Evolutionary conservation across 1,140 invertebrate genomes (phyloP).

Genomic region (Drosophila paulistorum): DNA sequence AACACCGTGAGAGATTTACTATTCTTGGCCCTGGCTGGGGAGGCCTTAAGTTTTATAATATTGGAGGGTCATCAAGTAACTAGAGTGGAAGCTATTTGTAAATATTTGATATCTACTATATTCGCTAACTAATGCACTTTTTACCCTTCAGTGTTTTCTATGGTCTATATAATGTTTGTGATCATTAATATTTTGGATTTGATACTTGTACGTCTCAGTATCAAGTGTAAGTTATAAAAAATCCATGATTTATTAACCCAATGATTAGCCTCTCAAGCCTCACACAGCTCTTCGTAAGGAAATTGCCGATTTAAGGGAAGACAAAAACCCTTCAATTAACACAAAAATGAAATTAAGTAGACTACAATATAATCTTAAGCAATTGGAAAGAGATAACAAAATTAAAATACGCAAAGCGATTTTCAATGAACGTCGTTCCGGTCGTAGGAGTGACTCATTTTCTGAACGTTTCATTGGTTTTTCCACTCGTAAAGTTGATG

Average conservation of each 20-base stretch:
- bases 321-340: not conserved
- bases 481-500: not conserved
- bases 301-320: not conserved
- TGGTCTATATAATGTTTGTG: constrained; percentile 43
- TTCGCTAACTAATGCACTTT: not conserved
- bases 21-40: constrained; percentile 34
- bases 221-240: constrained; percentile 39
- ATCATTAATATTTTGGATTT: constrained; percentile 43
- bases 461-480: constrained; percentile 4
- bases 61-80: not conserved
- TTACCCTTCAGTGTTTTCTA: constrained; percentile 10
- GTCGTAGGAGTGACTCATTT: not conserved
- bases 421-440: no score
- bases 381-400: not conserved
- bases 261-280: no score
- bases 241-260: no score
- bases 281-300: not conserved
- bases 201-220: constrained; percentile 15
- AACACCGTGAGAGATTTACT: constrained; percentile 38
- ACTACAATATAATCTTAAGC: not conserved
- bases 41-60: constrained; percentile 17
- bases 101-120: not conserved
- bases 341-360: not conserved
- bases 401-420: not conserved
- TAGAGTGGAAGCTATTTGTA: constrained; percentile 12